These are phyloP conservation scores for Hanleya hanleyi DNA, from an alignment of 2,888 invertebrate genomes.

Conservation along the genomic window DNA sequence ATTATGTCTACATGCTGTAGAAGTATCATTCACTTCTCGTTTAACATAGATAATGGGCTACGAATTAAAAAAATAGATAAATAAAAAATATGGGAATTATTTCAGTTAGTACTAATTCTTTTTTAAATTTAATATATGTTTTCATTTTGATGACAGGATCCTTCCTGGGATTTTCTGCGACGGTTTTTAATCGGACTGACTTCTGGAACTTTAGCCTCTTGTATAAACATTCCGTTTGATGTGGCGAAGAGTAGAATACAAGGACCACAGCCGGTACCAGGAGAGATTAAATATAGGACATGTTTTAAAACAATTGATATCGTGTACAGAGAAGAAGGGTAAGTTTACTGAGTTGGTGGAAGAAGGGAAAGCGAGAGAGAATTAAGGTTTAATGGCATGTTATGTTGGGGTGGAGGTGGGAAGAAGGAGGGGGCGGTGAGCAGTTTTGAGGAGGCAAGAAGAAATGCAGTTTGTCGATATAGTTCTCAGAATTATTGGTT, in stretches of 20 bases:
- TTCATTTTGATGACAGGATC: too few species aligned
- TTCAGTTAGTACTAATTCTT: too few species aligned
- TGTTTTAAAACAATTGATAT: conserved; percentile 83
- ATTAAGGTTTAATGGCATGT: background rate
- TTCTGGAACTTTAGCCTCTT: conserved; percentile 90
- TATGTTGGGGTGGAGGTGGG: background rate
- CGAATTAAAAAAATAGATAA: too few species aligned
- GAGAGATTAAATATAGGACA: conserved; percentile 84
- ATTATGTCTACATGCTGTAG: too few species aligned
- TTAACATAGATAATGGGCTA: too few species aligned
- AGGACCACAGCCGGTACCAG: conserved; percentile 87
- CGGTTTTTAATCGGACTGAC: conserved; percentile 85
- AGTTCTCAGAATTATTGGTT: too few species aligned
- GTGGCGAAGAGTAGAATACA: conserved; percentile 97
- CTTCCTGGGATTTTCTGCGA: conserved; percentile 62
- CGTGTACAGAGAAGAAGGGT: conserved; percentile 93
- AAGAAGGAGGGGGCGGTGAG: too few species aligned
- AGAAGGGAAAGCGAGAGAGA: background rate
- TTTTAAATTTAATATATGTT: too few species aligned
- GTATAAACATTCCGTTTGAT: conserved; percentile 95
- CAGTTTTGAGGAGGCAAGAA: background rate
- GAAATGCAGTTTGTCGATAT: too few species aligned
- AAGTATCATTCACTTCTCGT: too few species aligned
- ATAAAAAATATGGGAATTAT: too few species aligned
- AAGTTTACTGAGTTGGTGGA: conserved; percentile 59